A percentile compares a stretch with the other conserved stretches of the same genome.
These are phyloP conservation scores for Maccullochella peelii DNA, from an alignment of 2,113 vertebrate species.

Conservation along the genomic window DNA sequence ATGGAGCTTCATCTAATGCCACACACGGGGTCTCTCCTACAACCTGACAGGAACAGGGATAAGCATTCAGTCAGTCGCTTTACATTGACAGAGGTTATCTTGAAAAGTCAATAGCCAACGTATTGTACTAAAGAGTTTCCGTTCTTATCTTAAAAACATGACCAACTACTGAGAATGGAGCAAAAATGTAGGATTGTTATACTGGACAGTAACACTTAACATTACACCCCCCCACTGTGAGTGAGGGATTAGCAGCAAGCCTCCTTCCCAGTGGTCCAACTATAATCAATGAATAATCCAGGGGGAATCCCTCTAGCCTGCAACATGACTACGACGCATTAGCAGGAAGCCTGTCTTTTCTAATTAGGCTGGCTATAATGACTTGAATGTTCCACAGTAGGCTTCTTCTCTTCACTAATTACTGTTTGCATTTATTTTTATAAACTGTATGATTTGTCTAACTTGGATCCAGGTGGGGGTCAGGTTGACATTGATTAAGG, in stretches of 20 bases:
- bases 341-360: constrained; percentile 18
- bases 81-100: not conserved
- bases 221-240: constrained; percentile 22
- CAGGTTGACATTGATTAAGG: constrained; percentile 55
- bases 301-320: constrained; percentile 67
- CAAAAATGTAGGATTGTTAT: constrained; percentile 16
- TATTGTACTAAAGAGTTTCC: not conserved
- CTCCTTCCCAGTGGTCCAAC: constrained; percentile 62
- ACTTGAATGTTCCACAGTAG: constrained; percentile 12
- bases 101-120: no score
- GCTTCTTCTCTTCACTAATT: not conserved
- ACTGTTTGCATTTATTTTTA: not conserved
- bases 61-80: constrained; percentile 17
- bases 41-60: constrained; percentile 68
- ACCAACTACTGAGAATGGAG: not conserved
- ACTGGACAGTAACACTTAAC: constrained; percentile 15
- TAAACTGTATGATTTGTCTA: not conserved
- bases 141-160: not conserved
- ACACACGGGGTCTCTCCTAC: constrained; percentile 74
- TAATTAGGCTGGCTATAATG: constrained; percentile 27
- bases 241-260: constrained; percentile 59
- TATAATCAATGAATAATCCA: constrained; percentile 71
- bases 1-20: constrained; percentile 80
- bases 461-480: constrained; percentile 29
- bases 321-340: constrained; percentile 52